Evolutionary conservation across 2,888 invertebrate species (phyloP), one percentile per base, ranked within the genome.

Genomic region (Euplagia quadripunctaria): DNA sequence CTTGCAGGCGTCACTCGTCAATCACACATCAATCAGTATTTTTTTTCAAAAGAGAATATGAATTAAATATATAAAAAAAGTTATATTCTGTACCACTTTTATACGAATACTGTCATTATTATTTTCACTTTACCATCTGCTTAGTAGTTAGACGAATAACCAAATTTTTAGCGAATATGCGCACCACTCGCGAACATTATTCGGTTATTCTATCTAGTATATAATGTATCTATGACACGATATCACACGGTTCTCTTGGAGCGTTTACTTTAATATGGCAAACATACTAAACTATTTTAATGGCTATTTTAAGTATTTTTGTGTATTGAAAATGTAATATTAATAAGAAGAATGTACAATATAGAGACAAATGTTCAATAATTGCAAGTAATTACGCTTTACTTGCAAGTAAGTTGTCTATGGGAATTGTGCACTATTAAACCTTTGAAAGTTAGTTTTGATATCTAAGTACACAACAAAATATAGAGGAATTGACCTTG

Each of bases 371-470:
- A 49, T 46, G 16, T 55, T 49, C 8, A 49, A 65, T 43, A 20
- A 31, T 51, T 66, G 46, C 31, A 12, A 70, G 67, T 82, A 68
- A 74, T 69, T 58, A 64, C 68, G 51, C 55, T 82, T 74, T 49
- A 72, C 49, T 67, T 74, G 70, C 67, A 58, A 12, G 31, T 42
- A 31, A 16, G 42, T 66, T 64, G 73, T 76, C 51, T 77, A 68
- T 61, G 67, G 41, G 64, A 77, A 75, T 79, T 79, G 85, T 84
- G 82, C 74, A 82, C 72, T 79, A 79, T 82, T 77, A 73, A 58
- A 75, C 70, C 73, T 77, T 68, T 55, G 64, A 68, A 68, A 72
- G 66, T 68, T 58, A 64, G 65, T 72, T 71, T 66, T 64, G 17
- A 66, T 66, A 66, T 49, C 46, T 71, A 71, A 64, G 71, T 78